Conservation (phyloP, 2,888 invertebrate species). For the Plemyria rubiginata region DNA sequence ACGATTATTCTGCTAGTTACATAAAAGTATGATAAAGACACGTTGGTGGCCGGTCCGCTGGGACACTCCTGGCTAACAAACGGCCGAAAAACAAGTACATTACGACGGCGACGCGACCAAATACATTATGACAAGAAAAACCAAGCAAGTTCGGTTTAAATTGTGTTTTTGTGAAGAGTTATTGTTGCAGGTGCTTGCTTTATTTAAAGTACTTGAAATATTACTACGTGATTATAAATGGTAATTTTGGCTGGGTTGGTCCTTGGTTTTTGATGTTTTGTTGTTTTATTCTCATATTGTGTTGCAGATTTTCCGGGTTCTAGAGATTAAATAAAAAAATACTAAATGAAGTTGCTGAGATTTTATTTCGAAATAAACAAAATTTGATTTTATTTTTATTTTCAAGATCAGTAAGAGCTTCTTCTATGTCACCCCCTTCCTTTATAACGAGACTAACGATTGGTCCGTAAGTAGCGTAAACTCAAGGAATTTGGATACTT, state of each 20-base stretch:
- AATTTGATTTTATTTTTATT: too few relatives aligned
- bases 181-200: slow-evolving; percentile 35
- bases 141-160: slow-evolving; percentile 11
- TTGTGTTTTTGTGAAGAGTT: slow-evolving; percentile 35
- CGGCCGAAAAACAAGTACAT: slow-evolving; percentile 8
- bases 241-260: slow-evolving; percentile 4
- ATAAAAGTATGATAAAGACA: neutral
- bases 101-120: neutral
- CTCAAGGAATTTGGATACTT: too few relatives aligned
- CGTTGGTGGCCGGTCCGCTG: neutral
- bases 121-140: slow-evolving; percentile 16
- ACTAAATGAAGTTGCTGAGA: too few relatives aligned
- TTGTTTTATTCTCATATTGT: neutral
- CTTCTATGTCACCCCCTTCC: too few relatives aligned
- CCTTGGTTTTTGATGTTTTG: neutral
- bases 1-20: neutral
- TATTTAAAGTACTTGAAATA: slow-evolving; percentile 27
- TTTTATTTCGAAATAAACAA: too few relatives aligned
- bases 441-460: too few relatives aligned
- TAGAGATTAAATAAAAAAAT: too few relatives aligned
- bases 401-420: too few relatives aligned
- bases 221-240: slow-evolving; percentile 17
- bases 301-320: too few relatives aligned
- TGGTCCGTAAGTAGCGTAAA: too few relatives aligned
- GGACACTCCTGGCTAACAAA: slow-evolving; percentile 3